Evolutionary conservation across 2,888 invertebrate species (phyloP).

Genomic region (Hydraecia micacea): DNA sequence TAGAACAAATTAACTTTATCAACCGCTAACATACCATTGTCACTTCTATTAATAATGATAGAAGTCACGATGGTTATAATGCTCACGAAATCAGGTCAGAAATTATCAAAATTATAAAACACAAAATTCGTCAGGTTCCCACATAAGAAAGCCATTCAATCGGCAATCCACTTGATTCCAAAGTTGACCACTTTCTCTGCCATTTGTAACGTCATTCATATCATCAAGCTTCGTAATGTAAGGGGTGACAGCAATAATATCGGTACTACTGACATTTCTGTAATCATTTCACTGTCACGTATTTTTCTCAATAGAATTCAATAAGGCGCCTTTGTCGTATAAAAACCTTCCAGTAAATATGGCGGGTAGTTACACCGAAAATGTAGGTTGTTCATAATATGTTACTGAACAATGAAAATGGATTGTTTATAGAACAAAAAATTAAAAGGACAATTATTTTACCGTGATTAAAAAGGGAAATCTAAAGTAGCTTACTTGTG

Average conservation of each 20-base stretch:
- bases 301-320: constrained; percentile 84
- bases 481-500: too few relatives aligned
- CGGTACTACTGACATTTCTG: constrained; percentile 58
- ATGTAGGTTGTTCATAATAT: not conserved
- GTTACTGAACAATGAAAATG: not conserved
- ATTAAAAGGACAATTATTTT: not conserved
- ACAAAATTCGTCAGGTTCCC: constrained; percentile 8
- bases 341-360: constrained; percentile 75
- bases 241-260: constrained; percentile 62
- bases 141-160: constrained; percentile 28
- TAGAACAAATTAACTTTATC: not conserved
- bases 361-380: constrained; percentile 68
- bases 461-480: too few relatives aligned
- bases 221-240: constrained; percentile 50
- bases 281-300: constrained; percentile 74
- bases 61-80: not conserved
- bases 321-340: constrained; percentile 81
- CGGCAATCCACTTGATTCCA: constrained; percentile 5
- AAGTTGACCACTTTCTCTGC: constrained; percentile 49
- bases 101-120: not conserved
- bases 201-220: constrained; percentile 43
- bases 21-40: not conserved
- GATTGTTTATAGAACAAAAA: not conserved
- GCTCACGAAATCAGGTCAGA: not conserved
- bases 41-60: not conserved